phyloP scores from a whole-genome alignment of 2,888 invertebrate species.

The Galerucella calmariensis region DNA sequence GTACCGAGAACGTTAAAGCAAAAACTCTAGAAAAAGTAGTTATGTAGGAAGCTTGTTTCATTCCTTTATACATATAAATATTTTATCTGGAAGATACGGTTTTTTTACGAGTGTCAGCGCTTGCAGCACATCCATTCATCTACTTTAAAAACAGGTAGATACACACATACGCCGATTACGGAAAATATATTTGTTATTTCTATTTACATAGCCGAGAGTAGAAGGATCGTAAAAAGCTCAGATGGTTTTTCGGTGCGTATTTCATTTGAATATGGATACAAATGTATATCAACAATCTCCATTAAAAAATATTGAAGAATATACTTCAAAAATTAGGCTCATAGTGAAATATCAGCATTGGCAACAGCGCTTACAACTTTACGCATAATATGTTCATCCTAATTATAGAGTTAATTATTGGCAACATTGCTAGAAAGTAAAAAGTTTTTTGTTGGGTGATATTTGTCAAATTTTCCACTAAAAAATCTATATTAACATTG shows the following conservation, averaged over 20 bases:
- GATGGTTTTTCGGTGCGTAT: neutral
- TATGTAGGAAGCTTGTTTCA: neutral
- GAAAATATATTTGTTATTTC: neutral
- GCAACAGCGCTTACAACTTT: no score
- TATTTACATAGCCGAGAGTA: neutral
- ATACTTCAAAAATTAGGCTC: no score
- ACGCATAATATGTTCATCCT: no score
- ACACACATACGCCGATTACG: neutral
- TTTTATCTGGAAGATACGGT: neutral
- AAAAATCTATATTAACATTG: no score
- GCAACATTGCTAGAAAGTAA: no score
- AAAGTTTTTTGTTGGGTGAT: no score
- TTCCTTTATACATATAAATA: neutral
- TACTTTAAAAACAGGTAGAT: slow-evolving; percentile 2
- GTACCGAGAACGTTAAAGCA: neutral
- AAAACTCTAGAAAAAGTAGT: neutral
- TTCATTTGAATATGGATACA: neutral
- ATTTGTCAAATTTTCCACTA: no score
- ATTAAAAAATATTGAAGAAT: no score
- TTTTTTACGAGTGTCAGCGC: slow-evolving; percentile 3
- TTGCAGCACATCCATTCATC: neutral
- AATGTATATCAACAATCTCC: neutral
- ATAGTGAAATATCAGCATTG: no score
- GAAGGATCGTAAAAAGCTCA: neutral
- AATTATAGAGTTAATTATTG: no score